Percentiles rank a stretch among this genome's conserved stretches.
Conservation (phyloP, 2,797 vertebrate species). For the Cheirogaleus major region DNA sequence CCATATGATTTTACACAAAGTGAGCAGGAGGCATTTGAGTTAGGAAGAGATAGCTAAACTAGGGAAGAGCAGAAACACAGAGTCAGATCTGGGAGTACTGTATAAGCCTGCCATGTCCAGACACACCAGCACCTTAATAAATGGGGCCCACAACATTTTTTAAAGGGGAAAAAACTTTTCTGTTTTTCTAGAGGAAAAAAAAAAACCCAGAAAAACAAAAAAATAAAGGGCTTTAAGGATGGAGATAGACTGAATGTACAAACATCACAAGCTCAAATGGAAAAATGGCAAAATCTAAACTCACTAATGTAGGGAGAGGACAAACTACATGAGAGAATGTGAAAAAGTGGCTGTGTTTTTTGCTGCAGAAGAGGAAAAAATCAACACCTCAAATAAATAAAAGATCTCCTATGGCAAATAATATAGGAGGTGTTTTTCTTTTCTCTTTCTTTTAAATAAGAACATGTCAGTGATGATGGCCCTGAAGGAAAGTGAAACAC, state of each 20-base stretch:
- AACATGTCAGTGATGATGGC: not conserved
- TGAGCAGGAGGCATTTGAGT: not conserved
- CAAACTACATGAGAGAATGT: not conserved
- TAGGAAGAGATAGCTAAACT: not conserved
- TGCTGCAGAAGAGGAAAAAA: slow-evolving; percentile 38
- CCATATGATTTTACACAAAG: not conserved
- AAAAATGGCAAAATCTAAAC: slow-evolving; percentile 8
- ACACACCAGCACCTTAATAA: not conserved
- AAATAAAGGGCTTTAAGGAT: not conserved
- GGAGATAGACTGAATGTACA: not conserved
- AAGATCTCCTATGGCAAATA: not conserved
- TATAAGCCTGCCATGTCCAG: not conserved
- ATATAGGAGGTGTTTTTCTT: not conserved
- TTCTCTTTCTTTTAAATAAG: slow-evolving; percentile 14
- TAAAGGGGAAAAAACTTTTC: not conserved
- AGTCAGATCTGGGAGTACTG: not conserved
- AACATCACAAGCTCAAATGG: not conserved
- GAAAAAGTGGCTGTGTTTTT: not conserved
- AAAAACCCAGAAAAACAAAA: not conserved
- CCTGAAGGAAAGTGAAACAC: not conserved
- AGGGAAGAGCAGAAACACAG: not conserved
- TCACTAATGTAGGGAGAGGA: not conserved
- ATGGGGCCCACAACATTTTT: not conserved
- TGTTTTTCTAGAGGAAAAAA: not conserved
- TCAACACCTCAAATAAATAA: slow-evolving; percentile 22